These are phyloP conservation scores for Lordiphosa clarofinis DNA, from an alignment of 1,140 invertebrate genomes.

Conservation along the genomic window DNA sequence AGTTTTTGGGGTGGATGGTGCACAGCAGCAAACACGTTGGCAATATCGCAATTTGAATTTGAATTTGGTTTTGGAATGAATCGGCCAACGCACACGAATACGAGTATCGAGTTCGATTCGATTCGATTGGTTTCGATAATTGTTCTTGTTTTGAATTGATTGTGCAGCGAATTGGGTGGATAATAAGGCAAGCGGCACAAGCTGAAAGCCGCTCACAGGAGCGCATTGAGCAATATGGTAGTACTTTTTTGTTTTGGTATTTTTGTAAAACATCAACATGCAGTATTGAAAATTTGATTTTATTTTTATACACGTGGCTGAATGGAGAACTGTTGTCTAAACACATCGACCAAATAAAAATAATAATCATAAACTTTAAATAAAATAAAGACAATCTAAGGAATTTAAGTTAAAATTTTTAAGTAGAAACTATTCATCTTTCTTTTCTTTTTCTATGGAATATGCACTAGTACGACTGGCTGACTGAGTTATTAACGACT, in stretches of 20 bases:
- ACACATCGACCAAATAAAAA: slow-evolving; percentile 30
- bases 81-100: slow-evolving; percentile 47
- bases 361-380: not conserved
- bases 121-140: slow-evolving; percentile 53
- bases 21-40: slow-evolving; percentile 53
- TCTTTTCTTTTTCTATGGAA: too few species aligned
- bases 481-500: too few species aligned
- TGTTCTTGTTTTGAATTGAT: slow-evolving; percentile 22
- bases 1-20: slow-evolving; percentile 35
- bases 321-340: slow-evolving; percentile 26
- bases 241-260: slow-evolving; percentile 18
- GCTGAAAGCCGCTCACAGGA: slow-evolving; percentile 48
- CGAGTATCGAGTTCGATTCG: slow-evolving; percentile 55
- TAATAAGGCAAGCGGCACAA: slow-evolving; percentile 49
- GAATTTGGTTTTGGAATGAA: slow-evolving; percentile 33
- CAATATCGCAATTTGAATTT: slow-evolving; percentile 21
- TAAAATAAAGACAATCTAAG: not conserved
- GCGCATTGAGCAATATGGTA: slow-evolving; percentile 29
- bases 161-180: slow-evolving; percentile 59
- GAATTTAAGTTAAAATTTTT: not conserved
- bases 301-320: slow-evolving; percentile 44
- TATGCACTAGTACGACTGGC: too few species aligned
- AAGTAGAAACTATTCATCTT: not conserved
- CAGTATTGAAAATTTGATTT: slow-evolving; percentile 43
- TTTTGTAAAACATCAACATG: slow-evolving; percentile 67